phyloP scores from a whole-genome alignment of 2,797 vertebrate genomes.

The Micrastur ruficollis region DNA sequence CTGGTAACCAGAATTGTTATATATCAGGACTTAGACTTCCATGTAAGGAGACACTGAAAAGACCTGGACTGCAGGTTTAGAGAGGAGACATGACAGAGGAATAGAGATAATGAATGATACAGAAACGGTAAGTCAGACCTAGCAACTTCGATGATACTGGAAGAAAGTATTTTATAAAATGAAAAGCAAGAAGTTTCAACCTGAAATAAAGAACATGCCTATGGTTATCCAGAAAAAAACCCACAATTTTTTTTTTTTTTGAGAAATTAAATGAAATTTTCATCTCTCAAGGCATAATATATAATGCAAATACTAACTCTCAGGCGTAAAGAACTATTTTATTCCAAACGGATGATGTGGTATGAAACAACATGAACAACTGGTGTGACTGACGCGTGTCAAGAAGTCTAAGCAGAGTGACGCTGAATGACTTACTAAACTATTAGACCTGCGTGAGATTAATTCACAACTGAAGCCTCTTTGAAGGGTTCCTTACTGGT shows the following conservation, averaged over 20 bases:
- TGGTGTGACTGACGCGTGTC: not conserved
- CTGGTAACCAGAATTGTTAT: conserved; percentile 27
- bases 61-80: conserved; percentile 36
- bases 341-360: not conserved
- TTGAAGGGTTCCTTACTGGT: not conserved
- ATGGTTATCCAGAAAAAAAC: not conserved
- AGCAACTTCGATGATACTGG: not conserved
- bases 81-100: conserved; percentile 58
- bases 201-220: not conserved
- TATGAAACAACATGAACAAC: not conserved
- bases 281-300: not conserved
- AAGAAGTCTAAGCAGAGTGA: not conserved
- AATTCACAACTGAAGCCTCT: not conserved
- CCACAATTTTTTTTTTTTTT: not conserved
- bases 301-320: not conserved
- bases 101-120: conserved; percentile 47
- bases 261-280: not conserved
- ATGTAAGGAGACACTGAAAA: conserved; percentile 54
- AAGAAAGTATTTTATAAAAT: not conserved
- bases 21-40: conserved; percentile 46
- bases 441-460: not conserved
- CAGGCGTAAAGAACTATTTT: not conserved
- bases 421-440: not conserved
- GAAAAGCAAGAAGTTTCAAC: not conserved
- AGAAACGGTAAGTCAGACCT: conserved; percentile 4